Percentiles rank a stretch among this genome's conserved stretches.
Evolutionary conservation across 2,888 invertebrate genomes (phyloP).

Genomic region (Geotrupes spiniger): DNA sequence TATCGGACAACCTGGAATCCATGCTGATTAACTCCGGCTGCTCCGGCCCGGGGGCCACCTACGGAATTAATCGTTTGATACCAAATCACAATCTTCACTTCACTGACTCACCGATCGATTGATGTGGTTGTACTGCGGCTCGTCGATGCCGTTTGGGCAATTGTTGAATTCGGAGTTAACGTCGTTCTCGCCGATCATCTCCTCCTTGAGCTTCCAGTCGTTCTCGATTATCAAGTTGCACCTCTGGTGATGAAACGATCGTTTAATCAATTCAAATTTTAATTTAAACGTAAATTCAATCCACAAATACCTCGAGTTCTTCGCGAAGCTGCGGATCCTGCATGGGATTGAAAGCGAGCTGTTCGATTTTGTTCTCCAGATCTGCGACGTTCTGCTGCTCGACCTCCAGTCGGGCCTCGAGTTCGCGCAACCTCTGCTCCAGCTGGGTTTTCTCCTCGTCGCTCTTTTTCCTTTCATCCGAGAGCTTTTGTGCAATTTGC

Average conservation of each 20-base stretch:
- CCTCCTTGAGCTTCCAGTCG: slow-evolving; percentile 40
- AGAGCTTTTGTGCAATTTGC: slow-evolving; percentile 55
- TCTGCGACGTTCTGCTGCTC: slow-evolving; percentile 30
- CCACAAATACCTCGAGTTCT: slow-evolving; percentile 27
- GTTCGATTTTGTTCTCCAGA: slow-evolving; percentile 43
- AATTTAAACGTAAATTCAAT: no score
- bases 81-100: not conserved
- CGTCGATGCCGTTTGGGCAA: slow-evolving; percentile 23
- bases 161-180: slow-evolving; percentile 31
- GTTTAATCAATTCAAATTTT: slow-evolving; percentile 8
- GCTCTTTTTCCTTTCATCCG: slow-evolving; percentile 54
- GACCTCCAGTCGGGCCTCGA: slow-evolving; percentile 36
- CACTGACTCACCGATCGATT: slow-evolving; percentile 38
- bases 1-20: slow-evolving; percentile 16
- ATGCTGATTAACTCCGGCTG: slow-evolving; percentile 16
- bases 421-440: slow-evolving; percentile 46
- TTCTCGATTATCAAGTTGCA: slow-evolving; percentile 27
- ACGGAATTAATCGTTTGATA: not conserved
- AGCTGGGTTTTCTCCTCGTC: slow-evolving; percentile 53
- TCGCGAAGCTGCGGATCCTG: slow-evolving; percentile 23
- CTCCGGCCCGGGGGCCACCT: slow-evolving; percentile 17
- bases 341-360: slow-evolving; percentile 19
- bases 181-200: slow-evolving; percentile 42
- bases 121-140: slow-evolving; percentile 39
- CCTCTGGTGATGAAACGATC: no score